phyloP scores from a whole-genome alignment of 2,113 vertebrate genomes.

The Nibea coibor region DNA sequence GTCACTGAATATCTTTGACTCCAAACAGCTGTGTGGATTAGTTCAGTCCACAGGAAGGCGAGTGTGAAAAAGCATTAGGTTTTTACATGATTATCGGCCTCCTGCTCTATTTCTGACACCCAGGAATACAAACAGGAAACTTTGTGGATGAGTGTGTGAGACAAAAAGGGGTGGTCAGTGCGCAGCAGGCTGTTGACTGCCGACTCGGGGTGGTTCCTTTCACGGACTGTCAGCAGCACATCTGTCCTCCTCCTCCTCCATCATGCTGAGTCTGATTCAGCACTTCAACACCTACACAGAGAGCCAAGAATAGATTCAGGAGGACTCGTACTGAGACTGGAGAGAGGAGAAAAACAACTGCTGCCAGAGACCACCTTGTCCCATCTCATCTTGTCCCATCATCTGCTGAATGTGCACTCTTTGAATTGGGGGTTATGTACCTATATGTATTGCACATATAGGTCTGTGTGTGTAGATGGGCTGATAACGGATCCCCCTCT shows the following conservation, averaged over 20 bases:
- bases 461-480: background rate
- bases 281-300: constrained; percentile 80
- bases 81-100: background rate
- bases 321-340: constrained; percentile 59
- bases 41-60: constrained; percentile 53
- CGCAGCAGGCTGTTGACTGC: background rate
- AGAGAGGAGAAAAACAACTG: constrained; percentile 55
- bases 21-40: constrained; percentile 52
- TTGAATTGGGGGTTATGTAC: background rate
- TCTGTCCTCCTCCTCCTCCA: constrained; percentile 73
- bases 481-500: background rate
- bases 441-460: constrained; percentile 11
- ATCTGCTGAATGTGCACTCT: constrained; percentile 9
- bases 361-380: constrained; percentile 61
- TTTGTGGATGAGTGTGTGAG: background rate
- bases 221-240: constrained; percentile 64
- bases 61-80: constrained; percentile 32
- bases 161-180: constrained; percentile 1
- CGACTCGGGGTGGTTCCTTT: constrained; percentile 41
- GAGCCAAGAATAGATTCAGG: constrained; percentile 75
- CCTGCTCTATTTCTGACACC: constrained; percentile 18
- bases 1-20: constrained; percentile 38
- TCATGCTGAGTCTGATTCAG: constrained; percentile 77
- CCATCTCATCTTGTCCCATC: constrained; percentile 46
- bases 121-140: background rate